phyloP scores from a whole-genome alignment of 2,113 vertebrate genomes.

The Rissa tridactyla region DNA sequence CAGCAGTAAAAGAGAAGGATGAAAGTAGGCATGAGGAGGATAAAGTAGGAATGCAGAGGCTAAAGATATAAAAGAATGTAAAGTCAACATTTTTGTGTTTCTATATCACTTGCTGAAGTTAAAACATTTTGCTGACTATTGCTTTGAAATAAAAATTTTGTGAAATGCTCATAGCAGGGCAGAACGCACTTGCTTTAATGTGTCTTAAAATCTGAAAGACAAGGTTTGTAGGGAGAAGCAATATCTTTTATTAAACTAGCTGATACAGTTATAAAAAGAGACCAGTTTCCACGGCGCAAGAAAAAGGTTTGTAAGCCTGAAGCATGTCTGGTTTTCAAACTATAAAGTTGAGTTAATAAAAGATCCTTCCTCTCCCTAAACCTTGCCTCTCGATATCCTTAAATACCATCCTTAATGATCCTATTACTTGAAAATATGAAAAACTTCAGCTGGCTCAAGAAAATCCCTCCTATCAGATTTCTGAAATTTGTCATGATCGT shows the following conservation, averaged over 20 bases:
- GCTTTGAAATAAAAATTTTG: constrained; percentile 50
- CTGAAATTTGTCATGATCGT: background rate
- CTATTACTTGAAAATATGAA: constrained; percentile 41
- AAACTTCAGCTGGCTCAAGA: background rate
- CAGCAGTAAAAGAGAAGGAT: constrained; percentile 32
- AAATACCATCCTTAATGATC: constrained; percentile 34
- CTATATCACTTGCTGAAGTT: constrained; percentile 9
- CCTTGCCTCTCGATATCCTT: background rate
- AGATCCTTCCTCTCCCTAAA: constrained; percentile 17
- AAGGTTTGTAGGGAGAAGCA: constrained; percentile 46
- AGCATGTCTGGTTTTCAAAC: constrained; percentile 44
- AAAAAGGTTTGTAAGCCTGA: constrained; percentile 50
- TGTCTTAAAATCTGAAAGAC: constrained; percentile 48
- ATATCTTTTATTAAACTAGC: constrained; percentile 64
- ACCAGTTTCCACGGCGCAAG: constrained; percentile 37
- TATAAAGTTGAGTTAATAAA: constrained; percentile 45
- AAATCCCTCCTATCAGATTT: constrained; percentile 14
- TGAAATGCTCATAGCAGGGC: constrained; percentile 37
- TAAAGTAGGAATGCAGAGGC: background rate
- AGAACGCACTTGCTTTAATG: constrained; percentile 52
- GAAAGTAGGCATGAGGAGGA: constrained; percentile 16
- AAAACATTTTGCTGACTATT: constrained; percentile 47
- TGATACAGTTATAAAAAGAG: constrained; percentile 56
- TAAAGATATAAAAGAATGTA: constrained; percentile 24
- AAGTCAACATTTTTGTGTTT: constrained; percentile 54